Conservation (phyloP, 2,888 invertebrate species). For the Cephus runcator region DNA sequence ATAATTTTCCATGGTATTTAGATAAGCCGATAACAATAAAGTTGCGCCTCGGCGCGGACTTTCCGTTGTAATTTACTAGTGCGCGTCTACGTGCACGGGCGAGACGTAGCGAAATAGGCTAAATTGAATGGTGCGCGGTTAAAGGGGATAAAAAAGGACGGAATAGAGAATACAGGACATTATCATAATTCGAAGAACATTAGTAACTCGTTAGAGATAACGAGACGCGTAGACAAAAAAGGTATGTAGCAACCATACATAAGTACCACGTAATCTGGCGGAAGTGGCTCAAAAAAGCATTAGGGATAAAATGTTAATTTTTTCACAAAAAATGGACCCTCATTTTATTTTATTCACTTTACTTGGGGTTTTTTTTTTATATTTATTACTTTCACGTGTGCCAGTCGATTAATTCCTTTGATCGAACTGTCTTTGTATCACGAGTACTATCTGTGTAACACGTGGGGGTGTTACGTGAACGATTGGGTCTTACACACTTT, state of each 20-base stretch:
- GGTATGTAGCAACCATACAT: background rate
- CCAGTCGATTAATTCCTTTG: background rate
- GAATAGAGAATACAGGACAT: slow-evolving; percentile 12
- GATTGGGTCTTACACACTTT: background rate
- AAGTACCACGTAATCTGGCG: background rate
- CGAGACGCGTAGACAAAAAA: background rate
- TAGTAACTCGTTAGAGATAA: slow-evolving; percentile 21
- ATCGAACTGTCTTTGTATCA: background rate
- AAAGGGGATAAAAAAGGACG: background rate
- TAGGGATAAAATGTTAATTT: background rate
- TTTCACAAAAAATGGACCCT: too few relatives aligned
- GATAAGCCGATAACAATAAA: slow-evolving; percentile 27
- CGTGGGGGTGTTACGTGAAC: background rate
- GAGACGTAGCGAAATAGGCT: background rate
- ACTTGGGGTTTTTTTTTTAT: too few relatives aligned
- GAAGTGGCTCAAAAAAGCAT: background rate
- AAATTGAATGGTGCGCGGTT: background rate
- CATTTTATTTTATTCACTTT: too few relatives aligned
- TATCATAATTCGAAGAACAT: slow-evolving; percentile 20
- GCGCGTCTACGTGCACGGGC: slow-evolving; percentile 2
- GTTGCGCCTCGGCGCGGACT: slow-evolving; percentile 24
- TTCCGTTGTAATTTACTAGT: slow-evolving; percentile 23
- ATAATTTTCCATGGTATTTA: slow-evolving; percentile 32
- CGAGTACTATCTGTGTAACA: background rate
- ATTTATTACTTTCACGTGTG: background rate